Percentiles rank a stretch among this genome's conserved stretches.
These are phyloP conservation scores for Nothura maculosa DNA, from an alignment of 2,797 vertebrate genomes.

Conservation along the genomic window DNA sequence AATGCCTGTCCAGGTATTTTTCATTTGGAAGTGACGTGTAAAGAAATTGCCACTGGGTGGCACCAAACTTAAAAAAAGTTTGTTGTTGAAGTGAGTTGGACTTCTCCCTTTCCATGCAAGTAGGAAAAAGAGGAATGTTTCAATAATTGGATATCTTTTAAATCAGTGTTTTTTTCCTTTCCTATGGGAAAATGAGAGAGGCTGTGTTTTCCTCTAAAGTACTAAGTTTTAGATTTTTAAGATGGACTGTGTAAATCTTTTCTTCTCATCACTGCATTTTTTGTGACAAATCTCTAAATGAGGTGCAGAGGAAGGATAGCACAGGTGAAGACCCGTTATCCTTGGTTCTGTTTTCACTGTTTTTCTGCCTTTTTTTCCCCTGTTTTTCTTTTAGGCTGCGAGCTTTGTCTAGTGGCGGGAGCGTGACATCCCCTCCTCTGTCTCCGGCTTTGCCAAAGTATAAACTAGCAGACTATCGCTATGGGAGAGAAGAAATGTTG, in stretches of 20 bases:
- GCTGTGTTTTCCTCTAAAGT: neutral
- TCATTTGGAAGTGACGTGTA: neutral
- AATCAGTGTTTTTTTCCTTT: neutral
- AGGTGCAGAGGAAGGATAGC: neutral
- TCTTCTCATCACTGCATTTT: neutral
- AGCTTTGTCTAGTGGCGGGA: conserved; percentile 94
- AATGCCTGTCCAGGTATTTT: neutral
- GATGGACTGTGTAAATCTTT: neutral
- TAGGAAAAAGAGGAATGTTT: neutral
- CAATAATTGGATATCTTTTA: neutral
- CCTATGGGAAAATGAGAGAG: neutral
- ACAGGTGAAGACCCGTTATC: neutral
- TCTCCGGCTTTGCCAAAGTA: conserved; percentile 99
- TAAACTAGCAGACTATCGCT: conserved; percentile 99
- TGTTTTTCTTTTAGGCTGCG: conserved; percentile 87
- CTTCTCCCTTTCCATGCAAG: neutral
- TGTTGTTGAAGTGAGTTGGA: neutral
- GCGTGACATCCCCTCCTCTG: conserved; percentile 94
- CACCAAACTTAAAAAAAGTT: conserved; percentile 49
- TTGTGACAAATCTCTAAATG: neutral
- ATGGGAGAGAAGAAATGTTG: conserved; percentile 99
- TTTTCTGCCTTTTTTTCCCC: neutral
- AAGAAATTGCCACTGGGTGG: conserved; percentile 57
- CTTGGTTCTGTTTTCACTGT: neutral
- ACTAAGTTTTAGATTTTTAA: neutral